phyloP scores from a whole-genome alignment of 2,113 vertebrate species.

The Sinocyclocheilus rhinocerous region DNA sequence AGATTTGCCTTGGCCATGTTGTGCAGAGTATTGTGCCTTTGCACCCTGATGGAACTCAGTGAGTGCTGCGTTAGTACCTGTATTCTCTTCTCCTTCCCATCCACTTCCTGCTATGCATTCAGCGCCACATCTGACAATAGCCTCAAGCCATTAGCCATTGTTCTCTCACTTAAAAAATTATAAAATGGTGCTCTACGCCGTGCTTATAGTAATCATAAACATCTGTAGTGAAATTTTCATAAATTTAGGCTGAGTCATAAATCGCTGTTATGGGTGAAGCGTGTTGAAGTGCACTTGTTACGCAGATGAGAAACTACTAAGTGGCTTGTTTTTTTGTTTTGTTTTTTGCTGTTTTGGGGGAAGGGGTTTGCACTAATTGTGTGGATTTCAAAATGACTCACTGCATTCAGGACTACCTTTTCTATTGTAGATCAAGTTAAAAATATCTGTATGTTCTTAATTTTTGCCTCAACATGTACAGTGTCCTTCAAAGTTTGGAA shows the following conservation, averaged over 20 bases:
- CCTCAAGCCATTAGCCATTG: conserved; percentile 12
- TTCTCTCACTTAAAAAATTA: background rate
- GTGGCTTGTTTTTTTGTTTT: background rate
- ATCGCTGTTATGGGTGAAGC: background rate
- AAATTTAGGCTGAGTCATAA: background rate
- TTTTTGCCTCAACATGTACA: no score
- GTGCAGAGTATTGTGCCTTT: background rate
- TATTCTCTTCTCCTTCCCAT: background rate
- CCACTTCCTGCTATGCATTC: conserved; percentile 1
- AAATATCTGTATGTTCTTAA: no score
- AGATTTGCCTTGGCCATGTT: background rate
- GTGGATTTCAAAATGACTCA: background rate
- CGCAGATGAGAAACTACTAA: background rate
- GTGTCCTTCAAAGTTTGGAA: no score
- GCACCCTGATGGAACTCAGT: background rate
- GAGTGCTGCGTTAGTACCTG: background rate
- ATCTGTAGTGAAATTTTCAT: conserved; percentile 14
- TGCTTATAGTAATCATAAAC: background rate
- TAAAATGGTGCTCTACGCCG: background rate
- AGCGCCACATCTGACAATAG: conserved; percentile 2
- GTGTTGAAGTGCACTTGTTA: background rate
- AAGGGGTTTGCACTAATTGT: background rate
- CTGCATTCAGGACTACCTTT: background rate
- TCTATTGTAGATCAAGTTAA: background rate
- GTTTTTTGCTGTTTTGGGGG: background rate